Base-by-base conservation (phyloP, 2,888 invertebrate species). In the Cataglyphis cursor region DNA sequence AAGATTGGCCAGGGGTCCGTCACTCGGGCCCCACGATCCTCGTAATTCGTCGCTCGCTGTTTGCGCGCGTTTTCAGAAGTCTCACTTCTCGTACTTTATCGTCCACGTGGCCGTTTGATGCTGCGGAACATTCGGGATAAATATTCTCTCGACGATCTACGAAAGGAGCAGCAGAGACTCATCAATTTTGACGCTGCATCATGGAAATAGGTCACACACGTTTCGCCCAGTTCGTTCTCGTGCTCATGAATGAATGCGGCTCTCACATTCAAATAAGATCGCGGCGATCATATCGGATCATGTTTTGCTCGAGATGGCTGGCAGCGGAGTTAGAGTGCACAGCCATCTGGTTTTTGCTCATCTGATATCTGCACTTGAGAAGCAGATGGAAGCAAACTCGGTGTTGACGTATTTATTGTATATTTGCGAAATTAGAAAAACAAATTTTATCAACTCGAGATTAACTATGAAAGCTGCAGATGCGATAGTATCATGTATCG, bases 191-290 rank as follows among this genome's bases (percentile, higher is more conserved):
- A 73, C 28, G 41, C 41, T 48, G 38, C 10, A 68, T 61, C 68
- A 12, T 18, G 44, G 61, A 89, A 84, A 89, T 84, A 83, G 90
- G 90, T 87, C 88, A 81, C 87, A 85, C 73, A 89, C 82, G 78
- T 81, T 89, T 86, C 72, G 82, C 61, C 54, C 83, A 85, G 81
- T 85, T 62, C 44, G 68, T 66, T 31, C 38, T 85, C 76, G 81
- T 84, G 85, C 84, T 82, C 78, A 68, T 70, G 81, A 78, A 62
- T 88, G 89, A 90, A 90, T 87, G 78, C 0, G 80, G 62, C 75
- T 84, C 74, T 90, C 72, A n/a, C 8, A n/a, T 2, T 51, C 51
- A 75, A 84, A 85, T 61, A 80, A 87, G 66, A 88, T 88, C 73
- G n/a, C 48, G 61, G 4, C 64, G 82, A 87, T 88, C 82, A 61